phyloP scores from a whole-genome alignment of 2,888 invertebrate species.

The Syrista parreyssii region DNA sequence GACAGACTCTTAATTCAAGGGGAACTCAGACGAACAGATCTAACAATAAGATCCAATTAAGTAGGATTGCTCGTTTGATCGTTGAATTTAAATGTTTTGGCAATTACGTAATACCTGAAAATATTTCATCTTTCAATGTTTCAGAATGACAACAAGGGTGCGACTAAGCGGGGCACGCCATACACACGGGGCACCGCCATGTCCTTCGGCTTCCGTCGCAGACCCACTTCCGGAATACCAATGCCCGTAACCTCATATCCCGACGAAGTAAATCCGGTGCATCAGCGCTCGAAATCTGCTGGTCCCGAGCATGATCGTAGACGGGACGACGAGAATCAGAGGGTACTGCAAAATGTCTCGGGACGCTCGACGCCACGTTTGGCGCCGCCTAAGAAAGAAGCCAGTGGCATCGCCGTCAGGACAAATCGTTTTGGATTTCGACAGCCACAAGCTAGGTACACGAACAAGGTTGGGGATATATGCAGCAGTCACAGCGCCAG shows the following conservation, averaged over 20 bases:
- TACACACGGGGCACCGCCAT: constrained; percentile 80
- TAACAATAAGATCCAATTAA: neutral
- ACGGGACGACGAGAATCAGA: constrained; percentile 32
- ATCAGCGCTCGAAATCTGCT: constrained; percentile 66
- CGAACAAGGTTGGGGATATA: constrained; percentile 77
- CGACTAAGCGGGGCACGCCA: constrained; percentile 69
- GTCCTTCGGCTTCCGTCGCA: constrained; percentile 85
- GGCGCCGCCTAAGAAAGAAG: constrained; percentile 76
- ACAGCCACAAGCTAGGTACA: constrained; percentile 73
- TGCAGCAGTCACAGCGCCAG: constrained; percentile 67
- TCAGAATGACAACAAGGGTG: constrained; percentile 75
- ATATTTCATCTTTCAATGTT: constrained; percentile 23
- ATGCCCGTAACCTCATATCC: constrained; percentile 47
- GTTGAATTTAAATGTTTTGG: neutral
- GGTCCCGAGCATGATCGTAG: constrained; percentile 64
- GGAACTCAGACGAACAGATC: neutral
- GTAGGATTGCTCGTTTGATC: neutral
- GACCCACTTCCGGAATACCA: constrained; percentile 69
- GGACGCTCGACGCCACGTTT: constrained; percentile 76
- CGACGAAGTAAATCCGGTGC: constrained; percentile 53
- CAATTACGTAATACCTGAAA: neutral
- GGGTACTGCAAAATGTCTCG: constrained; percentile 62
- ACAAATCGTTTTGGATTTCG: constrained; percentile 84
- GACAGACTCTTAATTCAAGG: neutral
- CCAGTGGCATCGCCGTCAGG: constrained; percentile 70